Evolutionary conservation across 1,140 invertebrate genomes (phyloP).

Genomic region (Trachymyrmex septentrionalis): DNA sequence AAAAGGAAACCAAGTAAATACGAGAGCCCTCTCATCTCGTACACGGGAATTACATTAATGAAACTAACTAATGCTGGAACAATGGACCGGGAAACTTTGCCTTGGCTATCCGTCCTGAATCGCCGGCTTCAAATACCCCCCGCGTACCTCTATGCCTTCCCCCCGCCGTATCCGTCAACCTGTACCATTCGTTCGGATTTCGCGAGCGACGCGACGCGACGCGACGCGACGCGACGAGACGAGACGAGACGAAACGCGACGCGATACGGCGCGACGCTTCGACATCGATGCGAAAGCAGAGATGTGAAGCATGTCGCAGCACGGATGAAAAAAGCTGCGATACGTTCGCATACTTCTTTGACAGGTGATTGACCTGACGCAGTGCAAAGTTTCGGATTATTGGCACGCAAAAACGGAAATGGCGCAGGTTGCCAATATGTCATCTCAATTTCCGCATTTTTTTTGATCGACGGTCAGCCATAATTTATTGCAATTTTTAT

Average conservation of each 20-base stretch:
- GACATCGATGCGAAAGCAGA: constrained; percentile 41
- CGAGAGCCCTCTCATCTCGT: constrained; percentile 72
- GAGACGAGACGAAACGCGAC: neutral
- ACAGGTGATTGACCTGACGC: constrained; percentile 53
- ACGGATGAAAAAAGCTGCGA: constrained; percentile 42
- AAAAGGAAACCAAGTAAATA: constrained; percentile 82
- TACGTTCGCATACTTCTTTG: constrained; percentile 54
- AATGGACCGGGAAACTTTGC: constrained; percentile 67
- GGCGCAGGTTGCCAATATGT: constrained; percentile 13
- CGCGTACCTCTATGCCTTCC: neutral
- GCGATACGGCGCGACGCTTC: constrained; percentile 15
- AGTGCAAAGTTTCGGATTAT: constrained; percentile 47
- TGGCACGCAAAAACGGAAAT: constrained; percentile 20
- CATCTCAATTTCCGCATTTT: neutral
- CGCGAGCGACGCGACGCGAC: constrained; percentile 37
- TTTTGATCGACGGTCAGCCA: neutral
- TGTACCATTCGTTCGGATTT: constrained; percentile 50
- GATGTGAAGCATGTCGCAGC: constrained; percentile 46
- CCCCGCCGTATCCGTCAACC: constrained; percentile 28
- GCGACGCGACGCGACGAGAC: constrained; percentile 26
- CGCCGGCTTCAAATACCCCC: constrained; percentile 34
- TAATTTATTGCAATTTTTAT: constrained; percentile 7
- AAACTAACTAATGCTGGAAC: constrained; percentile 78
- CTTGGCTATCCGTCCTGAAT: constrained; percentile 41
- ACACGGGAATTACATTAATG: constrained; percentile 81